These are phyloP conservation scores for Chaetoderma sp. DNA, from an alignment of 2,888 invertebrate genomes.

Conservation along the genomic window DNA sequence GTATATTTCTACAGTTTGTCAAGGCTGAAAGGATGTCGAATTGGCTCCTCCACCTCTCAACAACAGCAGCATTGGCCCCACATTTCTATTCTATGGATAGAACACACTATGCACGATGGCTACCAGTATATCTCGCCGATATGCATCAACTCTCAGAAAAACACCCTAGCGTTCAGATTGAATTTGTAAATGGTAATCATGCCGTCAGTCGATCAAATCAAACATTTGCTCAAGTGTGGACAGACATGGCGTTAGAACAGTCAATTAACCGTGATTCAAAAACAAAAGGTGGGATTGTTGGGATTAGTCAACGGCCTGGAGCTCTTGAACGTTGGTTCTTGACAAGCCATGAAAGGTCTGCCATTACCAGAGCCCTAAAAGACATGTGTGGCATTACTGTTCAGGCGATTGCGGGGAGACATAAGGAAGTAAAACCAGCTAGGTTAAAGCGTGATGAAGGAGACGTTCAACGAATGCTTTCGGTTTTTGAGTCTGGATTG, in stretches of 20 bases:
- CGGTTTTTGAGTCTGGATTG: not conserved
- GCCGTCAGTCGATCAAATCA: not conserved
- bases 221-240: too few species aligned
- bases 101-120: not conserved
- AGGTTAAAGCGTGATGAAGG: not conserved
- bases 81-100: not conserved
- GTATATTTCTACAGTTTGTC: not conserved
- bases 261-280: not conserved
- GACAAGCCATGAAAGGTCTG: not conserved
- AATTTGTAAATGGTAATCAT: not conserved
- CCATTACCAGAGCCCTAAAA: too few species aligned
- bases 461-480: not conserved
- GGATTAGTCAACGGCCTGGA: not conserved
- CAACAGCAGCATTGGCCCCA: not conserved
- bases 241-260: too few species aligned
- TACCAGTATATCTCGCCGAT: too few species aligned
- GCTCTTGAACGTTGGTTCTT: not conserved
- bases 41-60: not conserved
- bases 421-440: not conserved
- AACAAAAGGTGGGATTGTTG: not conserved
- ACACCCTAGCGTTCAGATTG: not conserved
- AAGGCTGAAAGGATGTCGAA: not conserved
- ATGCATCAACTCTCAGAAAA: not conserved
- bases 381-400: too few species aligned
- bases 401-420: too few species aligned